Base-by-base conservation (phyloP, 2,113 vertebrate genomes). In the Spea bombifrons region DNA sequence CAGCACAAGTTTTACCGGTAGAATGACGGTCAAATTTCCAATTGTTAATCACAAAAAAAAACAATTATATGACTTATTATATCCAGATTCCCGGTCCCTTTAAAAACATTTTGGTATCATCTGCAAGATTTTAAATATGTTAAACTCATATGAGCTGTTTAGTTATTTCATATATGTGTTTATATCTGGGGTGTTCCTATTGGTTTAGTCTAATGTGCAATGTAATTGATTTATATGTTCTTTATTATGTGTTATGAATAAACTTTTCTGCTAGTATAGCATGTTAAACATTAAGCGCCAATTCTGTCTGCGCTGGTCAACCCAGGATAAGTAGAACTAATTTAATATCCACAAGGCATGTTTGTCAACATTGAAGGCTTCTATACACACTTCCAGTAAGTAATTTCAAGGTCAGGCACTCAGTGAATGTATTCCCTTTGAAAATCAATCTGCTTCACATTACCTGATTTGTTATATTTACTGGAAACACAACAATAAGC, bases 241-340 rank as follows among this genome's bases (percentile, higher is more conserved):
- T 16, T 45, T 6, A 10, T 47, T 48, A 48, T 46, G 48, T 12
- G 55, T 69, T 17, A 45, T 76, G 68, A 68, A 76, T 69, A 69
- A 57, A 68, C 50, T 55, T 52, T 68, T 7, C 7, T 5, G 59
- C 55, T 30, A 30, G 30, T 47, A n/a, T 47, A 57, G 65, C 46
- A 52, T 7, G 43, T 57, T 46, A 69, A 76, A 68, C 52, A 68
- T 17, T 4, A 68, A 57, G 52, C 59, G 75, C 65, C 65, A 76
- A 68, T 53, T 59, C 66, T 59, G 65, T 50, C 66, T 61, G 66
- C 46, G 50, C n/a, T 77, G 75, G 53, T 70, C 53, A 77, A 50
- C 66, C 50, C 75, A 76, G 75, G 66, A 76, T 76, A 76, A 55
- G 66, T 64, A 76, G 55, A 76, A 68, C 75, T 72, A 78, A 78